phyloP scores from a whole-genome alignment of 2,888 invertebrate genomes.

The Elgonia sp. region DNA sequence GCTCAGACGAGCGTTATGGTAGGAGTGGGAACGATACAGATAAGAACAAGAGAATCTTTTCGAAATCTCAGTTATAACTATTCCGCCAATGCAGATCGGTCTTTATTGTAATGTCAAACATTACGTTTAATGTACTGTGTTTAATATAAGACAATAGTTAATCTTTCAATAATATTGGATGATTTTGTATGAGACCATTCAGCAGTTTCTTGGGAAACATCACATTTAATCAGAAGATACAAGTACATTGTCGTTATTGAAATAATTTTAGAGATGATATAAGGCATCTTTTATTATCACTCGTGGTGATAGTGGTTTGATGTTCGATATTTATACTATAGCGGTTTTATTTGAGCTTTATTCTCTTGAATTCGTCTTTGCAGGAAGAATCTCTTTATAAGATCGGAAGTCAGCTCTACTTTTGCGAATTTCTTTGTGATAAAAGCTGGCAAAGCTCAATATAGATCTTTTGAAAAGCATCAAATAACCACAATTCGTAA shows the following conservation, averaged over 20 bases:
- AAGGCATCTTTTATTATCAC: slow-evolving; percentile 10
- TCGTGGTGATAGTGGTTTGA: not conserved
- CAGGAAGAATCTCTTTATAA: slow-evolving; percentile 40
- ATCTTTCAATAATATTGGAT: not conserved
- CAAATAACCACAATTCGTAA: slow-evolving; percentile 46
- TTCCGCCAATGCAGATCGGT: slow-evolving; percentile 20
- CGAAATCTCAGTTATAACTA: slow-evolving; percentile 78
- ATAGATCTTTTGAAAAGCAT: slow-evolving; percentile 49
- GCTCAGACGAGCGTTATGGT: slow-evolving; percentile 71
- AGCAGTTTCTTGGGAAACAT: not conserved
- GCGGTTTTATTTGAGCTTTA: slow-evolving; percentile 30
- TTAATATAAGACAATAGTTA: not conserved
- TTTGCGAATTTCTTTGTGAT: slow-evolving; percentile 52
- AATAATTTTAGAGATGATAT: not conserved
- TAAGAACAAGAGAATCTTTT: slow-evolving; percentile 81
- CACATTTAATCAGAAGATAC: not conserved
- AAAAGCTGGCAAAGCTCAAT: slow-evolving; percentile 53
- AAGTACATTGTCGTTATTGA: not conserved
- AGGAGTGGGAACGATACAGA: slow-evolving; percentile 75
- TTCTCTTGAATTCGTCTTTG: slow-evolving; percentile 42
- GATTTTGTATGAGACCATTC: not conserved
- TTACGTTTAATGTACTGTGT: slow-evolving; percentile 30
- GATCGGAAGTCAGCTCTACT: slow-evolving; percentile 39
- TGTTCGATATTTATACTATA: slow-evolving; percentile 45
- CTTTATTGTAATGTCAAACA: slow-evolving; percentile 17